A percentile compares a stretch with the other conserved stretches of the same genome.
These are phyloP conservation scores for Drosophila prosaltans DNA, from an alignment of 1,140 invertebrate genomes.

Conservation along the genomic window DNA sequence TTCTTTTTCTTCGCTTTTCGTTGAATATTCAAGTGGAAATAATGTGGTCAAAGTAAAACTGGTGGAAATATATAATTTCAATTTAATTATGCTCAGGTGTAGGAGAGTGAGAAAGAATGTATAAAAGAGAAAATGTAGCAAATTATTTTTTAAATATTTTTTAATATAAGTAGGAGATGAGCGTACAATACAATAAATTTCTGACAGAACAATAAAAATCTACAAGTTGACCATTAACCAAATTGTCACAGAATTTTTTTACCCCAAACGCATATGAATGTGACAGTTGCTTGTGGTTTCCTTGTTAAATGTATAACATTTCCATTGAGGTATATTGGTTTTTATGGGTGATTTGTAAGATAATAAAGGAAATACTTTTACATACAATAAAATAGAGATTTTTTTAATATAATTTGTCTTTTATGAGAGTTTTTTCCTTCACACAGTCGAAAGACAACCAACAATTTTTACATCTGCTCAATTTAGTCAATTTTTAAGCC, in stretches of 20 bases:
- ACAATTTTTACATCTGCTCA: no score
- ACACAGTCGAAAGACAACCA: no score
- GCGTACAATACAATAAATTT: constrained; percentile 33
- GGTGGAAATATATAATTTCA: constrained; percentile 3
- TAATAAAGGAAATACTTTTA: no score
- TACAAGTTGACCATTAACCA: constrained; percentile 49
- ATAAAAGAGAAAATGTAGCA: not conserved
- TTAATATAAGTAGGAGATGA: not conserved
- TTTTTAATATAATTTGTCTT: no score
- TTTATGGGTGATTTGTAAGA: not conserved
- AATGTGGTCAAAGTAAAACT: constrained; percentile 22
- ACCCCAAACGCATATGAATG: constrained; percentile 43
- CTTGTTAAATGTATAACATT: not conserved
- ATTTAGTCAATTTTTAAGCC: no score
- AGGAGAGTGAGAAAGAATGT: not conserved
- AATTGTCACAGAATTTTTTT: constrained; percentile 65
- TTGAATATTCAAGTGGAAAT: constrained; percentile 16
- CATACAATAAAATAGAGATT: no score
- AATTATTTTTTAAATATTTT: constrained; percentile 17
- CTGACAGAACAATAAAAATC: constrained; percentile 66
- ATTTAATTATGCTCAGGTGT: constrained; percentile 1
- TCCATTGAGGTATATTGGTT: not conserved
- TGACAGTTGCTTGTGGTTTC: constrained; percentile 61
- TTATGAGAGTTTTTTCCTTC: no score
- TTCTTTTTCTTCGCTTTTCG: constrained; percentile 28